Evolutionary conservation across 2,888 invertebrate genomes (phyloP).

Genomic region (Parascotia fuliginaria): DNA sequence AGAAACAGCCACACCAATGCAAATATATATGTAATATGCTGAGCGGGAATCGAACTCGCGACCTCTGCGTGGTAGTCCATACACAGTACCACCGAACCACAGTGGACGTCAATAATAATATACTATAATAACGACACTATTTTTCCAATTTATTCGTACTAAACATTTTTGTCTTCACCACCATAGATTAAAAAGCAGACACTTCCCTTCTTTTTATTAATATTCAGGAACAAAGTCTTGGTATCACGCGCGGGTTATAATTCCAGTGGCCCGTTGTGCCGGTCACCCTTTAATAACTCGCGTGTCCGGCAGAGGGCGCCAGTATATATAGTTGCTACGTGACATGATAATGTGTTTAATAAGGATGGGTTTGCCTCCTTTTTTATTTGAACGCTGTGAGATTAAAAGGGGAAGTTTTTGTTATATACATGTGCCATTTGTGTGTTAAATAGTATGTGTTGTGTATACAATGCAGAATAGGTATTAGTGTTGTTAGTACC

Average conservation of each 20-base stretch:
- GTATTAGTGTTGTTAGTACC: no score
- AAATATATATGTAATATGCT: no score
- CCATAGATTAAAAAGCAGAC: conserved; percentile 9
- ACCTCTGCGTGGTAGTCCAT: no score
- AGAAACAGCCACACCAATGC: no score
- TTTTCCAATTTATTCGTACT: no score
- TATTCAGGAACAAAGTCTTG: conserved; percentile 47
- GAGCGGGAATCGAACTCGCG: no score
- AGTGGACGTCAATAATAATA: no score
- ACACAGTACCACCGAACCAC: no score
- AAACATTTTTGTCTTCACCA: not conserved
- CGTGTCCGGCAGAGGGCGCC: conserved; percentile 47
- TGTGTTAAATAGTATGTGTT: not conserved
- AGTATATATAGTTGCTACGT: conserved; percentile 60
- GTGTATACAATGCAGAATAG: not conserved
- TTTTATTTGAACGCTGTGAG: conserved; percentile 16
- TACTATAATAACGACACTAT: no score
- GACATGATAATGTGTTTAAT: conserved; percentile 64
- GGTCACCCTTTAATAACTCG: conserved; percentile 49
- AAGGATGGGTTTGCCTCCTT: conserved; percentile 36
- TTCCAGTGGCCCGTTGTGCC: conserved; percentile 22
- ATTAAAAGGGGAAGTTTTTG: conserved; percentile 10
- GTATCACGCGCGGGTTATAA: conserved; percentile 51
- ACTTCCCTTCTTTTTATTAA: conserved; percentile 48
- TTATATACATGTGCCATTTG: not conserved